Conservation (phyloP, 2,797 vertebrate genomes). For the Coracias cyanogaster region DNA sequence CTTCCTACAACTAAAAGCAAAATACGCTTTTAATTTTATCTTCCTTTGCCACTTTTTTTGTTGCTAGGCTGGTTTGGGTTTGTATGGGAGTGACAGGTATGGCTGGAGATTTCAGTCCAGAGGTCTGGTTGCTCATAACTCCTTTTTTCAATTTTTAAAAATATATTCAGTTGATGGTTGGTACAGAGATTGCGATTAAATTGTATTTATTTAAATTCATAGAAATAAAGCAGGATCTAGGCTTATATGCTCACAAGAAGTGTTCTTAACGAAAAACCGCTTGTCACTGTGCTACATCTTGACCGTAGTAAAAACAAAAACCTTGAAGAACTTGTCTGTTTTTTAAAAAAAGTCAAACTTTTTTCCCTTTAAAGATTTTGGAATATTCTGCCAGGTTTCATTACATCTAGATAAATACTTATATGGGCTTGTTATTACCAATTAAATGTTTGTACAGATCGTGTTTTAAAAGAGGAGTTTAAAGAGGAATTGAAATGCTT, state of each 20-base stretch:
- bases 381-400: background rate
- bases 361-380: fast-evolving
- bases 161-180: fast-evolving
- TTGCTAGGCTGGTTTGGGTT: background rate
- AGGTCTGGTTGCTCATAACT: background rate
- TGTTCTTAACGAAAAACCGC: background rate
- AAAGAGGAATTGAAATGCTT: background rate
- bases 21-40: fast-evolving
- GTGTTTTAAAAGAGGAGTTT: background rate
- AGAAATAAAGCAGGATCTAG: background rate
- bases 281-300: background rate
- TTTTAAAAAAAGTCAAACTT: background rate
- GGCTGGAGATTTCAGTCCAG: background rate
- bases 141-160: background rate
- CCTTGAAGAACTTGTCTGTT: fast-evolving
- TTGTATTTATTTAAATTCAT: background rate
- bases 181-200: fast-evolving
- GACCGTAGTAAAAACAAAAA: background rate
- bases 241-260: background rate
- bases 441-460: background rate
- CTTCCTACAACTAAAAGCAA: background rate
- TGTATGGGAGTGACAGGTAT: background rate
- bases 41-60: background rate
- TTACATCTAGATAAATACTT: fast-evolving
- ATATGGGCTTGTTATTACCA: fast-evolving